Conservation (phyloP, 2,888 invertebrate species). For the Agriopis leucophaearia region DNA sequence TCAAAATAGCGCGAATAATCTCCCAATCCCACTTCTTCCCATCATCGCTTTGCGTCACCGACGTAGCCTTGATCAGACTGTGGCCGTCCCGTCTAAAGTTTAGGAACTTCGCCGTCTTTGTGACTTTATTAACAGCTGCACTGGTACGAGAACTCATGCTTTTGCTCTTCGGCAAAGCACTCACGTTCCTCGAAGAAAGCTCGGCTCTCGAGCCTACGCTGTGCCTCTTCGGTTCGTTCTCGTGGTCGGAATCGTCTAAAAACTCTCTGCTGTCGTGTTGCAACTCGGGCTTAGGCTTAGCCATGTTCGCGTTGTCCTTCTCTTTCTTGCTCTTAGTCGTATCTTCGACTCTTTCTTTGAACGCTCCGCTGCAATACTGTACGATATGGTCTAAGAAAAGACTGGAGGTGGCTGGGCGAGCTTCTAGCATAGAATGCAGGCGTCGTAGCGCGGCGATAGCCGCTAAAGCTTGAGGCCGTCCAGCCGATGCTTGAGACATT, state of each 20-base stretch:
- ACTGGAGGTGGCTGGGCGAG: constrained; percentile 93
- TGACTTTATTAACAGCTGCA: constrained; percentile 58
- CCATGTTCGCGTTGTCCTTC: constrained; percentile 75
- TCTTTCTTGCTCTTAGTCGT: constrained; percentile 73
- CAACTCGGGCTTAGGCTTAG: constrained; percentile 59
- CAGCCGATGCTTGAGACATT: constrained; percentile 91
- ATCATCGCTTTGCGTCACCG: constrained; percentile 93
- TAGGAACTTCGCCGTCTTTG: constrained; percentile 76
- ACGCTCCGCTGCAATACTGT: constrained; percentile 84
- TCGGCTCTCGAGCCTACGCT: constrained; percentile 79
- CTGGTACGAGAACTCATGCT: constrained; percentile 74
- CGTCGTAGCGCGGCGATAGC: constrained; percentile 93
- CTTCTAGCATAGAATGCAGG: constrained; percentile 92
- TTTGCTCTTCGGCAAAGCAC: constrained; percentile 80
- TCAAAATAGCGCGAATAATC: constrained; percentile 93
- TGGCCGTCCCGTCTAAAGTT: constrained; percentile 88
- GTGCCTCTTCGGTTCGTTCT: constrained; percentile 74
- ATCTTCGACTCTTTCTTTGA: constrained; percentile 66
- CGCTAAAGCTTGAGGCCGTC: constrained; percentile 93
- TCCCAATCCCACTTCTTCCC: constrained; percentile 97
- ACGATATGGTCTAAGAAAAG: constrained; percentile 93
- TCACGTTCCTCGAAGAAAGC: constrained; percentile 77
- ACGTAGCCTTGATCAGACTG: constrained; percentile 91
- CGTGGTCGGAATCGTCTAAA: constrained; percentile 76
- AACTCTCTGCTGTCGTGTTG: constrained; percentile 76